Evolutionary conservation across 2,888 invertebrate genomes (phyloP).

Genomic region (Netelia fuscicornis): DNA sequence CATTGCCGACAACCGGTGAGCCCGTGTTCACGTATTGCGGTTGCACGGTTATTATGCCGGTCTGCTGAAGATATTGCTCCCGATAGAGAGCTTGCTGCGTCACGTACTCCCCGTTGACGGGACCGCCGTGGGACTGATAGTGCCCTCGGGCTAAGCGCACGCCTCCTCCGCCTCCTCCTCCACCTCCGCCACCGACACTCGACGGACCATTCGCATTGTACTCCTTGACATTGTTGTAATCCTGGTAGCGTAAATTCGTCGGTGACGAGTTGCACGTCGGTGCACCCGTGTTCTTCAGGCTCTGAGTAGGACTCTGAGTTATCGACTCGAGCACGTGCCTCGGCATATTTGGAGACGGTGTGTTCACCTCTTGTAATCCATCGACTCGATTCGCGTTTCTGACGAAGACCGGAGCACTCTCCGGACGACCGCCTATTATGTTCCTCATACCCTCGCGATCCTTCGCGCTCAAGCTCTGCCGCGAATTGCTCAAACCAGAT

Average conservation of each 20-base stretch:
- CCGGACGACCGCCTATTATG: conserved; percentile 82
- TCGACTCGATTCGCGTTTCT: conserved; percentile 81
- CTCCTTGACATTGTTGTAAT: conserved; percentile 72
- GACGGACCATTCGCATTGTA: conserved; percentile 73
- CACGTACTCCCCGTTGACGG: conserved; percentile 79
- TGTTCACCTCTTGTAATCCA: conserved; percentile 79
- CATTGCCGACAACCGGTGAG: conserved; percentile 73
- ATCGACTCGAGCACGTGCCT: conserved; percentile 82
- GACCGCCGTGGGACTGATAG: conserved; percentile 66
- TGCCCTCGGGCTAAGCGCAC: conserved; percentile 19
- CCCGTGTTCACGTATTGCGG: conserved; percentile 75
- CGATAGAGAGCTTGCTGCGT: conserved; percentile 79
- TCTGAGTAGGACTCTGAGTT: conserved; percentile 82
- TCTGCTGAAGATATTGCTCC: conserved; percentile 81
- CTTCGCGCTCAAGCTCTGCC: conserved; percentile 76
- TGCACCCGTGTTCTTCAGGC: conserved; percentile 73
- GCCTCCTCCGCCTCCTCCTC: conserved; percentile 7
- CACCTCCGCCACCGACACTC: conserved; percentile 33
- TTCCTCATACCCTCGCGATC: conserved; percentile 82
- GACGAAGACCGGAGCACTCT: conserved; percentile 80
- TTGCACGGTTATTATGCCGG: conserved; percentile 78
- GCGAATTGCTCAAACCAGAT: conserved; percentile 69
- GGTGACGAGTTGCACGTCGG: conserved; percentile 76
- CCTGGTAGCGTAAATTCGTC: conserved; percentile 76
- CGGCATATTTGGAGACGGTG: conserved; percentile 81